Conservation (phyloP, 1,140 invertebrate genomes). For the Drosophila prosaltans region DNA sequence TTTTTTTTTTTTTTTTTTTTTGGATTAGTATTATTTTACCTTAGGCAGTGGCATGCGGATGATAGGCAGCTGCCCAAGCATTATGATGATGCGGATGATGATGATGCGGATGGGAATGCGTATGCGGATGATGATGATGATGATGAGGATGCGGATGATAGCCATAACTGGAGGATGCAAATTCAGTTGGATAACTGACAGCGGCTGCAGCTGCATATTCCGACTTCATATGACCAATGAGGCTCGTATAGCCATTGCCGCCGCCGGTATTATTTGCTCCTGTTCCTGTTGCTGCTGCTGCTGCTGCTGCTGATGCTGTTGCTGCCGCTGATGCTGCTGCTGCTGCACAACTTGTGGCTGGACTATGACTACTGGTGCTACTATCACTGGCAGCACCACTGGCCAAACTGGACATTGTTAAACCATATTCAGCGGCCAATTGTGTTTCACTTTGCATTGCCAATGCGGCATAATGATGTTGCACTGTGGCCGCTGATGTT, state of each 20-base stretch:
- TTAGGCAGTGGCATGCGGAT: conserved; percentile 52
- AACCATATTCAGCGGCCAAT: conserved; percentile 70
- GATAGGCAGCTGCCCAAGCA: conserved; percentile 18
- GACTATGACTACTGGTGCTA: conserved; percentile 39
- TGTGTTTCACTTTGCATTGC: conserved; percentile 78
- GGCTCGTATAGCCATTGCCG: conserved; percentile 33
- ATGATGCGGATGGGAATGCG: conserved; percentile 21
- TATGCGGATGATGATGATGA: conserved; percentile 76
- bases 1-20: neutral
- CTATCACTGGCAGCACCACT: conserved; percentile 61
- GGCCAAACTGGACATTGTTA: conserved; percentile 72
- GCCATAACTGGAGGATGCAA: conserved; percentile 41
- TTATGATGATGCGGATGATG: conserved; percentile 20
- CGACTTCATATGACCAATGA: conserved; percentile 68
- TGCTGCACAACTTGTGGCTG: conserved; percentile 15
- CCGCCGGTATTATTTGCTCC: conserved; percentile 14
- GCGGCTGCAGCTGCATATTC: conserved; percentile 56
- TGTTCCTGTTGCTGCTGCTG: conserved; percentile 18
- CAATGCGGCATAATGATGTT: conserved; percentile 67
- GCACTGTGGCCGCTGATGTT: conserved; percentile 18
- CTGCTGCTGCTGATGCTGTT: conserved; percentile 15
- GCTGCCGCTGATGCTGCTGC: conserved; percentile 11
- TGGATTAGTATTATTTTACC: neutral
- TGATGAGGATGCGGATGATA: conserved; percentile 61
- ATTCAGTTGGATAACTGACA: conserved; percentile 63